Evolutionary conservation across 2,797 vertebrate genomes (phyloP), one percentile per base, ranked within the genome.

Genomic region (Muscicapa striata): DNA sequence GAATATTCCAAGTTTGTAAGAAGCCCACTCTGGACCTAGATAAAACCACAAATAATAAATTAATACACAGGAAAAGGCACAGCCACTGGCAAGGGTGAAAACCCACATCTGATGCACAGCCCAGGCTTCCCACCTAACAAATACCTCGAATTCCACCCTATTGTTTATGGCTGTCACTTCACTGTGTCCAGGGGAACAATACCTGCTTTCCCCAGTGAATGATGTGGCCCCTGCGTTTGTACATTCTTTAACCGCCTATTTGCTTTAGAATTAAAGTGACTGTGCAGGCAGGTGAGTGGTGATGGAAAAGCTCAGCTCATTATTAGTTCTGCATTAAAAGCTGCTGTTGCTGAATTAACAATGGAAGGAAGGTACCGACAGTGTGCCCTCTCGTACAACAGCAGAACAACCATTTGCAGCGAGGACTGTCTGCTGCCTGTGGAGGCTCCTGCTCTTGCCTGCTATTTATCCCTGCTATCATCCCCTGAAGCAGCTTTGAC

Each of bases 21-120:
- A 99, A 26, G 98, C 98, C 99, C 99, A 99, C 67, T 99, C 98
- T 15, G 99, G 99, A 92, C 98, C 99, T 99, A 97, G 74, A 77
- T n/a, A 51, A 27, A 93, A 92, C 30, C 90, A 79, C 29, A 27
- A 57, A 75, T 49, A 92, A 34, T 32, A 12, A 46, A 36, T 43
- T 20, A 46, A 62, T 22, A 49, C 10, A 41, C 2, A 29, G 38
- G 46, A 49, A 67, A 89, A 77, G 26, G 67, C 43, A 74, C 40
- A 82, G 70, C 52, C 49, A 32, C 32, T 11, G 18, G 30, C 54
- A 92, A 74, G 30, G 61, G 18, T 36, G 24, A 70, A 83, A 77
- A 43, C 4, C 3, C 46, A 12, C 19, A 66, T 34, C 7, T 23
- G 48, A 78, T 9, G 8, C 45, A 36, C 21, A 63, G 74, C 38